Conservation (phyloP, 2,113 vertebrate species). For the Mormyrus lacerda region DNA sequence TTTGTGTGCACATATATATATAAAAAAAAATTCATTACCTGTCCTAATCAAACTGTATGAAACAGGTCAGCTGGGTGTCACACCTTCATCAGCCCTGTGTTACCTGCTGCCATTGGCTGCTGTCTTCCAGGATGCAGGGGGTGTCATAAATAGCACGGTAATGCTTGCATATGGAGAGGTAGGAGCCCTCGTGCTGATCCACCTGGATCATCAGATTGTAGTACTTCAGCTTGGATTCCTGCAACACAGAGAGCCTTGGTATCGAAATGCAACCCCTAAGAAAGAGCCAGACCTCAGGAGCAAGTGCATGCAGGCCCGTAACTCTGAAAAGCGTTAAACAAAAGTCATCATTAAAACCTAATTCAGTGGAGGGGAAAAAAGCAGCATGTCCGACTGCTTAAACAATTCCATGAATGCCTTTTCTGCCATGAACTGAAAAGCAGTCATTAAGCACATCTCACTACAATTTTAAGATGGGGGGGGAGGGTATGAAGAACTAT, state of each 20-base stretch:
- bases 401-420: not conserved
- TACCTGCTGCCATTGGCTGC: constrained; percentile 97
- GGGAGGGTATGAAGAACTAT: not conserved
- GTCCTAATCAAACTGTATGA: not conserved
- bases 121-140: constrained; percentile 90
- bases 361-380: not conserved
- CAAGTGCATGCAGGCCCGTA: too few species aligned
- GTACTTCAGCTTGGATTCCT: constrained; percentile 95
- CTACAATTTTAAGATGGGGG: not conserved
- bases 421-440: not conserved
- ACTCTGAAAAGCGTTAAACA: not conserved
- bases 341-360: not conserved
- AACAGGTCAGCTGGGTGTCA: not conserved
- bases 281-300: not conserved
- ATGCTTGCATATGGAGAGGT: constrained; percentile 96
- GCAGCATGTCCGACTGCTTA: not conserved
- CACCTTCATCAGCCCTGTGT: not conserved
- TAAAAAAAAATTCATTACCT: too few species aligned
- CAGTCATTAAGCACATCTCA: not conserved
- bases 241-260: constrained; percentile 27
- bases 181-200: constrained; percentile 94
- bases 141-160: constrained; percentile 97
- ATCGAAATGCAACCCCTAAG: not conserved
- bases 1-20: not conserved
- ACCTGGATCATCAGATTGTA: constrained; percentile 99